Evolutionary conservation across 2,888 invertebrate genomes (phyloP), one percentile per base, ranked within the genome.

Genomic region (Kuschelorhynchus macadamiae): DNA sequence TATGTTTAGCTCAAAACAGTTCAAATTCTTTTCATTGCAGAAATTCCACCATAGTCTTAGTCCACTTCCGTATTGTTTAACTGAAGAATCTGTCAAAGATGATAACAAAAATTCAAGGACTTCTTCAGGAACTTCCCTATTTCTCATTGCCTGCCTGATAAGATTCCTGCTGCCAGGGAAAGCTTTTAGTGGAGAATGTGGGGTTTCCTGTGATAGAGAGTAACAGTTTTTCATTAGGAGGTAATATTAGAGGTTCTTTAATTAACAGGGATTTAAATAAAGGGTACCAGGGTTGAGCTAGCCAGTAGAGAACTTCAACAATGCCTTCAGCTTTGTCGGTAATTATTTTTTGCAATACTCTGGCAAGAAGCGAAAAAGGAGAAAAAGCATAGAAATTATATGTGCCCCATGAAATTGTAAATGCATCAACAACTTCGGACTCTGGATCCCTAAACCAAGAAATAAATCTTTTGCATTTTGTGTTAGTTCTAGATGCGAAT

Each of bases 141-240:
- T 25, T 5, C 3, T 25, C 25, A n/a, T 25, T 25, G 25, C 25
- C 25, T 25, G 25, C 7, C 25, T 3, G 25, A 25, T 25, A 25
- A 25, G 7, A 25, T 3, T 5, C 25, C 25, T 25, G 25, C 25
- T 25, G 3, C 25, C 25, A 25, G 25, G 25, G 25, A 63, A 71
- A 12, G 62, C 63, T 17, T 65, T 60, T 32, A 77, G 77, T 67
- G 76, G 76, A 73, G 33, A 2, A 76, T 77, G 32, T 78, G 78
- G 7, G 59, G 39, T 12, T 49, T 39, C 41, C 76, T 77, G 69
- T 18, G 18, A 39, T 12, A 39, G 72, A 77, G 1, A 41, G 25
- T 25, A 25, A n/a, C n/a, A 25, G 25, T 25, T 25, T 25, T 7
- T 25, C 4, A 25, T 25, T 25, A 25, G 25, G 25, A 3, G 3